These are phyloP conservation scores for Athene cunicularia DNA, from an alignment of 2,113 vertebrate species.

Conservation along the genomic window DNA sequence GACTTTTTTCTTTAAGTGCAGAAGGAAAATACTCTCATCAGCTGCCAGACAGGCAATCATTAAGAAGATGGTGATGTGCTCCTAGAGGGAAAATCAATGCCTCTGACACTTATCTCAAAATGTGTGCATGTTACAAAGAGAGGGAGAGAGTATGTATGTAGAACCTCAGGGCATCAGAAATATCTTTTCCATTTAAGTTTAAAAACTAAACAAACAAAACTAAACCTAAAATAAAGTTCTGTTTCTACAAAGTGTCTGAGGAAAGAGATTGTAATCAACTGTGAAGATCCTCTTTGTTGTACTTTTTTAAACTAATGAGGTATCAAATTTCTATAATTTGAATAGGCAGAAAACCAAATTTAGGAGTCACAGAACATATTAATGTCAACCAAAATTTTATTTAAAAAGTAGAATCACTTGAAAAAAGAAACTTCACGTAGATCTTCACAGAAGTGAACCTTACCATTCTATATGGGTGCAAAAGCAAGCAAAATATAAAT, in stretches of 20 bases:
- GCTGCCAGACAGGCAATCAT: background rate
- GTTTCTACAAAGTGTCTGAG: background rate
- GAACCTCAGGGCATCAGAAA: background rate
- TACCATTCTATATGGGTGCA: background rate
- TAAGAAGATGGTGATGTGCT: slow-evolving; percentile 19
- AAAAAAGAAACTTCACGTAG: background rate
- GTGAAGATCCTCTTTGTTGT: background rate
- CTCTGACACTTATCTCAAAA: background rate
- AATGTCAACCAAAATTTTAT: background rate
- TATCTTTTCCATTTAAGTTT: background rate
- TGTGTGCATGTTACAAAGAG: background rate
- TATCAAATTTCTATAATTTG: background rate
- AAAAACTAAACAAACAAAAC: background rate
- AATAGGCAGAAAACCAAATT: background rate
- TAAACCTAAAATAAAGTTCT: background rate
- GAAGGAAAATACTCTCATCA: slow-evolving; percentile 6
- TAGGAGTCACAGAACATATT: background rate
- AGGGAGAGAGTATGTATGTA: background rate
- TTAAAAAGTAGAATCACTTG: background rate
- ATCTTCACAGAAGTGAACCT: background rate
- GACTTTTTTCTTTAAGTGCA: background rate
- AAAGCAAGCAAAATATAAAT: background rate
- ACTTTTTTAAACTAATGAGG: background rate
- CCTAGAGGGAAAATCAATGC: slow-evolving; percentile 28
- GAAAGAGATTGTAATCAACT: background rate